phyloP scores from a whole-genome alignment of 2,113 vertebrate species.

The Melanostigma gelatinosum region DNA sequence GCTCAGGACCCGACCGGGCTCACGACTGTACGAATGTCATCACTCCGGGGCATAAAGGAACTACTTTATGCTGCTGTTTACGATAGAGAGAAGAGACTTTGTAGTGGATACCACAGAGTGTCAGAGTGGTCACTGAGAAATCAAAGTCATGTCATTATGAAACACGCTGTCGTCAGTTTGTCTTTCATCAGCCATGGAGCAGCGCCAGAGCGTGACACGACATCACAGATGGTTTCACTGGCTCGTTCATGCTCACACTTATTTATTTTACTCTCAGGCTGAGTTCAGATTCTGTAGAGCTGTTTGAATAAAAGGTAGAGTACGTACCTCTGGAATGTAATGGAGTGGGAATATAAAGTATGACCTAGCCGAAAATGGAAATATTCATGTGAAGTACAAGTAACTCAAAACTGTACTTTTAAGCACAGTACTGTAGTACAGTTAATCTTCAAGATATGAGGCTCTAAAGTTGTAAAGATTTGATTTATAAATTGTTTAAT shows the following conservation, averaged over 20 bases:
- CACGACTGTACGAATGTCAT: neutral
- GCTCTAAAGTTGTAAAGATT: neutral
- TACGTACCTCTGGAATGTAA: neutral
- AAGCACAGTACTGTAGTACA: neutral
- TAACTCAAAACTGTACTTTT: neutral
- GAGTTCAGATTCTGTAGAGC: neutral
- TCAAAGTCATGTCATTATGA: neutral
- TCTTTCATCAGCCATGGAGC: neutral
- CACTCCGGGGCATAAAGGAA: neutral
- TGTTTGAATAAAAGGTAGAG: neutral
- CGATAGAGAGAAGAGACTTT: neutral
- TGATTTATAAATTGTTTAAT: neutral
- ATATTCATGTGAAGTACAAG: neutral
- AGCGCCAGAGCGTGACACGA: conserved; percentile 10
- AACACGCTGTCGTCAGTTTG: neutral
- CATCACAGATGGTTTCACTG: conserved; percentile 26
- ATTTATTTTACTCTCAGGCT: neutral
- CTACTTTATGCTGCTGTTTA: neutral
- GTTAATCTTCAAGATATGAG: neutral
- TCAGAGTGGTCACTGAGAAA: neutral
- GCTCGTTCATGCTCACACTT: neutral
- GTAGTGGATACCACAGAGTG: no score
- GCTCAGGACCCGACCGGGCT: no score
- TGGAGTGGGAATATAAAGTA: neutral
- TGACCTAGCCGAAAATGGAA: neutral